Evolutionary conservation across 2,797 vertebrate genomes (phyloP).

Genomic region (Acomys russatus): DNA sequence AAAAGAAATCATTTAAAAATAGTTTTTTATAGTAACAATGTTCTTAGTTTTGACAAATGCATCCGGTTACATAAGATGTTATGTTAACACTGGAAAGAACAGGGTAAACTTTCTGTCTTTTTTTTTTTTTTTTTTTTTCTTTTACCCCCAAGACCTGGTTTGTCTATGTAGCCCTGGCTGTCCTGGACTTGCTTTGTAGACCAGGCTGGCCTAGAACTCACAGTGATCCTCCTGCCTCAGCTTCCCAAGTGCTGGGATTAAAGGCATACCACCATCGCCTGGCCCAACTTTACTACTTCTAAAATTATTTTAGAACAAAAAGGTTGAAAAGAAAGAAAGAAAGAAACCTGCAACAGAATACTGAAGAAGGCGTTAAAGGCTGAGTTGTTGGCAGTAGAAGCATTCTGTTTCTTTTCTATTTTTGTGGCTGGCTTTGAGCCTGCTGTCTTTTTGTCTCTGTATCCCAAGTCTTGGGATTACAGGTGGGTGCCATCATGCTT

Average conservation of each 20-base stretch:
- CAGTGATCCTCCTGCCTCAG: no score
- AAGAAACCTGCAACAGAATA: neutral
- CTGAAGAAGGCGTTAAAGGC: neutral
- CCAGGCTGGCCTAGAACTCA: no score
- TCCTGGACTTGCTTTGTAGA: no score
- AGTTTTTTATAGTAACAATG: neutral
- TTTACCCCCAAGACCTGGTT: no score
- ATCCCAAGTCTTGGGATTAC: neutral
- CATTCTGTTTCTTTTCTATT: neutral
- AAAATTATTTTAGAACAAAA: slow-evolving; percentile 49
- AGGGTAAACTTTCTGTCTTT: neutral
- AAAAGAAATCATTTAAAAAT: slow-evolving; percentile 41
- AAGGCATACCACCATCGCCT: no score
- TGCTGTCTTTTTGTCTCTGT: neutral
- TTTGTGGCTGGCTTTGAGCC: neutral
- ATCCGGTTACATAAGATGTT: neutral
- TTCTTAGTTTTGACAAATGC: slow-evolving; percentile 56
- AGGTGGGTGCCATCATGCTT: neutral
- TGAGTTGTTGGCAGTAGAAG: slow-evolving; percentile 19
- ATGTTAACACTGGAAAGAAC: slow-evolving; percentile 18
- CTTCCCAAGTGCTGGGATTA: no score
- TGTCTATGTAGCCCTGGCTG: no score
- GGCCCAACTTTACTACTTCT: neutral
- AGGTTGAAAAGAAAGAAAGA: neutral
- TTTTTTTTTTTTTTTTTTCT: no score